These are phyloP conservation scores for Corythornis cristatus DNA, from an alignment of 2,113 vertebrate genomes.

Conservation along the genomic window DNA sequence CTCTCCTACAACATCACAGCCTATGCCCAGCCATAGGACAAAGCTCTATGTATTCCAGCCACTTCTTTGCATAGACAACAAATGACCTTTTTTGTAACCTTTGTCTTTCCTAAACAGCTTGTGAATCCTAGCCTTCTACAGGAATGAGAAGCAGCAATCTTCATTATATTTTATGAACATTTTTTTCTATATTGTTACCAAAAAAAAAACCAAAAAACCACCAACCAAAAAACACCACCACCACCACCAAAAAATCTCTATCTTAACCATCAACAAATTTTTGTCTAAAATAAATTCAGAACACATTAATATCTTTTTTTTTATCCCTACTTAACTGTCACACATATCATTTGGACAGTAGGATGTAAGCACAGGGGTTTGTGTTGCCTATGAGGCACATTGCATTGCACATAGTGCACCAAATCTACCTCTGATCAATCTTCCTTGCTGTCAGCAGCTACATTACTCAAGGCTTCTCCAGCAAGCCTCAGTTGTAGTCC, in stretches of 20 bases:
- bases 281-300: background rate
- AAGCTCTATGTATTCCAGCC: background rate
- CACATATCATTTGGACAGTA: background rate
- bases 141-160: background rate
- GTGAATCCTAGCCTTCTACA: background rate
- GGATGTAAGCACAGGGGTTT: background rate
- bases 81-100: background rate
- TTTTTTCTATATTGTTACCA: background rate
- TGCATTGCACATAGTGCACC: background rate
- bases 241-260: background rate
- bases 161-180: background rate
- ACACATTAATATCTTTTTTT: background rate
- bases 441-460: background rate
- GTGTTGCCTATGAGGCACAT: background rate
- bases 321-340: background rate
- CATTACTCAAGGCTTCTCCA: background rate
- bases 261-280: background rate
- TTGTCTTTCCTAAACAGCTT: background rate
- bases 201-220: background rate
- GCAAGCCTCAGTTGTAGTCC: background rate
- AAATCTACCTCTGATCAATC: conserved; percentile 8
- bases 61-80: background rate
- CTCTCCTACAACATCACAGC: background rate
- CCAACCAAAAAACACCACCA: no score
- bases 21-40: background rate